These are phyloP conservation scores for Peromyscus leucopus DNA, from an alignment of 2,113 vertebrate species.

Conservation along the genomic window DNA sequence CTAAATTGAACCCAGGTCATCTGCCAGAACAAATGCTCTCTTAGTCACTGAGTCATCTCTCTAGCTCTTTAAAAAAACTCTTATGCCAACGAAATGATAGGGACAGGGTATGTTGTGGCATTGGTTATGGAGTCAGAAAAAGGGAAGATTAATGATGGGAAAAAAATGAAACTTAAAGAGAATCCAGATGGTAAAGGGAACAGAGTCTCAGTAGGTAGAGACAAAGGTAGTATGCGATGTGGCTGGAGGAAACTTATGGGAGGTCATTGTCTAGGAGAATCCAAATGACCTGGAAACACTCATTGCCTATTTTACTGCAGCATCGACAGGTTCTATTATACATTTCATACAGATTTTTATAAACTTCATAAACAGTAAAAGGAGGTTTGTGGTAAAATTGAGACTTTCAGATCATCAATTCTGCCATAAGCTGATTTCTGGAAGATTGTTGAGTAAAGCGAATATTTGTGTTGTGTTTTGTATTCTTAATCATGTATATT, in stretches of 20 bases:
- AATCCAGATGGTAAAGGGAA: fast-evolving
- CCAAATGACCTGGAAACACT: neutral
- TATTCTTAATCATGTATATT: neutral
- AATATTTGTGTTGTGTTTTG: neutral
- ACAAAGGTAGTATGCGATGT: fast-evolving
- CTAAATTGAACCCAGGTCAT: neutral
- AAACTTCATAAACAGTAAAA: neutral
- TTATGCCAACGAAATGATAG: neutral
- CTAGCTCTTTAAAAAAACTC: neutral
- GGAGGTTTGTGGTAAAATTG: neutral
- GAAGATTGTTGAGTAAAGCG: neutral
- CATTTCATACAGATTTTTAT: neutral
- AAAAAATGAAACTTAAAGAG: neutral
- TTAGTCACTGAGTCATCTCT: neutral
- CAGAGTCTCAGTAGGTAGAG: neutral
- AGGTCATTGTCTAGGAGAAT: neutral
- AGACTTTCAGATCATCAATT: neutral
- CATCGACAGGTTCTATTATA: neutral
- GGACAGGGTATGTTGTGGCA: too few relatives aligned
- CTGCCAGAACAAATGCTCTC: neutral
- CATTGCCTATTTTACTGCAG: neutral
- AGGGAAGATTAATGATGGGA: neutral
- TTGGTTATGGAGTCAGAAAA: neutral
- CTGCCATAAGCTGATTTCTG: neutral
- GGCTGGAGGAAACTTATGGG: too few relatives aligned